Conservation (phyloP, 1,140 invertebrate genomes). For the Chymomyza costata region DNA sequence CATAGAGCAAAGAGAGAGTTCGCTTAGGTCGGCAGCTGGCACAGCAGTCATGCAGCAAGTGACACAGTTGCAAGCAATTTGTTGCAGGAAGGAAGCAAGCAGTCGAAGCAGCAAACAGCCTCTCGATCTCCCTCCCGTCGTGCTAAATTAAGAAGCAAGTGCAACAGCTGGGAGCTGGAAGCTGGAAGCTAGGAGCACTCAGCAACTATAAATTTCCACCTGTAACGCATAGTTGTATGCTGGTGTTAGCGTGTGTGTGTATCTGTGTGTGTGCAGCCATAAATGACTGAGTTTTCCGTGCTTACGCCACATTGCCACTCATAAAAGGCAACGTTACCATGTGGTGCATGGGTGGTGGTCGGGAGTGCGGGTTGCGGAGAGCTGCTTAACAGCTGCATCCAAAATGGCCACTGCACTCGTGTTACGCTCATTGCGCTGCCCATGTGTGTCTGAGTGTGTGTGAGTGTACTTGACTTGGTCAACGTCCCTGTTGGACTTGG, state of each 20-base stretch:
- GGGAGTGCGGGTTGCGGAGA: no score
- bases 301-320: slow-evolving; percentile 23
- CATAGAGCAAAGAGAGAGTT: no score
- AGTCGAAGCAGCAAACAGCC: not conserved
- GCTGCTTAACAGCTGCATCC: slow-evolving; percentile 14
- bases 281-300: slow-evolving; percentile 42
- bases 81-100: not conserved
- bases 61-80: no score
- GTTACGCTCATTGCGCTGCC: not conserved
- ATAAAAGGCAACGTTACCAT: no score
- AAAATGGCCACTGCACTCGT: slow-evolving; percentile 42
- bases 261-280: slow-evolving; percentile 29
- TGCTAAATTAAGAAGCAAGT: slow-evolving; percentile 26
- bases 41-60: slow-evolving; percentile 8
- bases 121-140: slow-evolving; percentile 13
- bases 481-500: no score
- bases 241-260: no score
- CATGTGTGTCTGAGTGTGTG: no score
- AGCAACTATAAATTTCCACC: no score
- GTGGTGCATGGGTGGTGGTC: no score
- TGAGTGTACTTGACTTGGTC: not conserved
- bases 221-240: no score
- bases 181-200: slow-evolving; percentile 3
- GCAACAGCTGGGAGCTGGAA: slow-evolving; percentile 8
- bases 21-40: no score